Evolutionary conservation across 2,888 invertebrate genomes (phyloP).

Genomic region (Epirrita christyi): DNA sequence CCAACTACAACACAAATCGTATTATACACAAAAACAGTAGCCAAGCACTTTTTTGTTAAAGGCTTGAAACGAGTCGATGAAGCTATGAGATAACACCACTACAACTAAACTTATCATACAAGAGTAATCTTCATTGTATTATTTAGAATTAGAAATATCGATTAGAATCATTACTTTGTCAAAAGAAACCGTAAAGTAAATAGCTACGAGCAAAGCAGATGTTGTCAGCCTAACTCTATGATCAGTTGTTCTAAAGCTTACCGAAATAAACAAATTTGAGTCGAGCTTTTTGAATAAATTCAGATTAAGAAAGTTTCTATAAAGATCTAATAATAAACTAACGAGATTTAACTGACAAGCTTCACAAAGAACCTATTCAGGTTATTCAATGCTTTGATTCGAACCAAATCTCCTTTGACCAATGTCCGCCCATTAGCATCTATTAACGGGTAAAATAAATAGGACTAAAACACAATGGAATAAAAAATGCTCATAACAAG

Average conservation of each 20-base stretch:
- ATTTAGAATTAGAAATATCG: constrained; percentile 45
- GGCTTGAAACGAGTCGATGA: constrained; percentile 59
- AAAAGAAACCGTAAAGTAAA: constrained; percentile 7
- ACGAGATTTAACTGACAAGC: constrained; percentile 37
- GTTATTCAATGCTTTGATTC: constrained; percentile 41
- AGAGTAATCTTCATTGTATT: constrained; percentile 62
- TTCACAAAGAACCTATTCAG: constrained; percentile 46
- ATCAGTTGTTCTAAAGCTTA: no score
- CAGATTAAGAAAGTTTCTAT: constrained; percentile 34
- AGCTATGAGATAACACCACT: constrained; percentile 61
- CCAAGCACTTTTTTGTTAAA: constrained; percentile 56
- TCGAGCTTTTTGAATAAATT: constrained; percentile 24
- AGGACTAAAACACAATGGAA: constrained; percentile 70
- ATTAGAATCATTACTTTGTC: constrained; percentile 45
- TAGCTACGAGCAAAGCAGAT: constrained; percentile 31
- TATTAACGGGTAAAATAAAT: constrained; percentile 75
- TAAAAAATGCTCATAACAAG: constrained; percentile 82
- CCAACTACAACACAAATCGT: constrained; percentile 68
- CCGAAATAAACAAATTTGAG: constrained; percentile 4
- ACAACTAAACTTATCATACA: constrained; percentile 59
- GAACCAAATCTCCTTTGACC: constrained; percentile 70
- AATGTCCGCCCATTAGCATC: constrained; percentile 76
- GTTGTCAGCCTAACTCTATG: constrained; percentile 13
- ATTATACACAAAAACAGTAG: constrained; percentile 74
- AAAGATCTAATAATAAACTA: constrained; percentile 35